Conservation (phyloP, 2,113 vertebrate species). For the Indicator indicator region DNA sequence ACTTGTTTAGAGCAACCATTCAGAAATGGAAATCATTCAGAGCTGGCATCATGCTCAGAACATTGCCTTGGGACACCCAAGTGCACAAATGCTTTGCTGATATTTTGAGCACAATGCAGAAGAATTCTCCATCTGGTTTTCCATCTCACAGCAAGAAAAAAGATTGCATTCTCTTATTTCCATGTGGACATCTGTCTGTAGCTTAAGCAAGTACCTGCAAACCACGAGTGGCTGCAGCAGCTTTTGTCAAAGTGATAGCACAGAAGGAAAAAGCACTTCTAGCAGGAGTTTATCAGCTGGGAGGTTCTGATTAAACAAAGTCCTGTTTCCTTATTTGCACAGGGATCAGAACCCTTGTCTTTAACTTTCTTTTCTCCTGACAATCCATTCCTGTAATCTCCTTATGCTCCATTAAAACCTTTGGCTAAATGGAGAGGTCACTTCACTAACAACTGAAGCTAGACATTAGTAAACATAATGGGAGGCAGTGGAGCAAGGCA, state of each 20-base stretch:
- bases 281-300: background rate
- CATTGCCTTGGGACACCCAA: background rate
- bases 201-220: background rate
- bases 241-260: background rate
- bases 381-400: background rate
- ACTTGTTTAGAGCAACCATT: background rate
- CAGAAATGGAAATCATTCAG: background rate
- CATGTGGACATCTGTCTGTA: background rate
- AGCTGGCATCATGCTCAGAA: background rate
- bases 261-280: background rate
- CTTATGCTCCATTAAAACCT: background rate
- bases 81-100: background rate
- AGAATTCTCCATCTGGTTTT: constrained; percentile 12
- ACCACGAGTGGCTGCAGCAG: background rate
- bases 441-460: background rate
- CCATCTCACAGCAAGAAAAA: background rate
- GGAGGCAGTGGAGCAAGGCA: background rate
- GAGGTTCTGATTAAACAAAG: background rate
- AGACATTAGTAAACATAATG: background rate
- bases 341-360: background rate
- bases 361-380: background rate
- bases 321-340: background rate
- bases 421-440: background rate
- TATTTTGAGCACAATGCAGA: background rate
- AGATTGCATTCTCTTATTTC: background rate